Evolutionary conservation across 2,888 invertebrate genomes (phyloP), one percentile per base, ranked within the genome.

Genomic region (Lamellibrachia satsuma): DNA sequence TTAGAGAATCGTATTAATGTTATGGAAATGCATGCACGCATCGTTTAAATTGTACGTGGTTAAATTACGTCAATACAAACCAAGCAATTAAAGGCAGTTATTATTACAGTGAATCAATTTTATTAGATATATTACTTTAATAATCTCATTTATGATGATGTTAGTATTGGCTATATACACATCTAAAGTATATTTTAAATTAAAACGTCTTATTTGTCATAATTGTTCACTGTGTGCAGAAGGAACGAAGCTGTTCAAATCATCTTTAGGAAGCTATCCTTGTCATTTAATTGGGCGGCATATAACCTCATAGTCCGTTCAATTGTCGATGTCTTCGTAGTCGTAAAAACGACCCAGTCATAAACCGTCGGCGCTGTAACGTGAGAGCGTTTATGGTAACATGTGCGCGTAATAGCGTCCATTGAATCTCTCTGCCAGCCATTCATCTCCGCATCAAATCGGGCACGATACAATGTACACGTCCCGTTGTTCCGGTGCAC

Each of bases 261-360:
- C 7, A 2, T 57, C 57, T 75, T 2, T 60, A 6, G 75, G 4
- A 11, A 6, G 75, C 15, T n/a, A 15, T 15, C 75, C 15, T 15
- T 22, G 75, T 75, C 75, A n/a, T 75, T 75, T 75, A 75, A 75
- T 75, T 75, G 75, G 75, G 75, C n/a, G 75, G 75, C 75, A 75
- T 75, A 75, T 75, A 75, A 75, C 75, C 75, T 75, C 75, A 75
- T 75, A 15, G 75, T 75, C 22, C 22, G 75, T 22, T 75, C 22
- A 75, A 75, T 75, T 75, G 75, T 75, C n/a, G 75, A 75, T 75
- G 75, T 75, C 22, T 75, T 75, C 75, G 75, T 75, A 11, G 22
- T 75, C 75, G n/a, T 75, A 75, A 75, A 75, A 75, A 75, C 75
- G 75, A 75, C 75, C 7, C 75, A 2, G 22, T 75, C 75, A 75